phyloP scores from a whole-genome alignment of 2,113 vertebrate species.

The Sakesphorus luctuosus region DNA sequence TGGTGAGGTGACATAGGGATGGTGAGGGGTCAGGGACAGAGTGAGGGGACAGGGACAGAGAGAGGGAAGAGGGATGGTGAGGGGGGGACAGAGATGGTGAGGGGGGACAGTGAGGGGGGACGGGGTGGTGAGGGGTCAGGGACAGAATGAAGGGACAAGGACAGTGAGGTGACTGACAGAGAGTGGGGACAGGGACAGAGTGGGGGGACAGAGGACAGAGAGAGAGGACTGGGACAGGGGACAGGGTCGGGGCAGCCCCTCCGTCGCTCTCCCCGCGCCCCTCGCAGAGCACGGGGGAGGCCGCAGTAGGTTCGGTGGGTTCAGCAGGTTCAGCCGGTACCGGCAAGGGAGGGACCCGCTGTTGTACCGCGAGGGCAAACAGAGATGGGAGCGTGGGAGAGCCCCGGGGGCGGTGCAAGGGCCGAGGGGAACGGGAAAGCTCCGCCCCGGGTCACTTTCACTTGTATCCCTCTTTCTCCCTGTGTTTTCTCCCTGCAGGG shows the following conservation, averaged over 20 bases:
- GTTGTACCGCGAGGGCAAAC: rapidly evolving
- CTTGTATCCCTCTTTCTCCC: rapidly evolving
- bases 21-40: not conserved
- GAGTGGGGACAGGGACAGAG: not conserved
- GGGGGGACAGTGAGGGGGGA: too few species aligned
- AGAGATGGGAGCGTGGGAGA: not conserved
- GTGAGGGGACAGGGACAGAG: not conserved
- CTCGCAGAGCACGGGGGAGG: not conserved
- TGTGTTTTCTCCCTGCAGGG: too few species aligned
- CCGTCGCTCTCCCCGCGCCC: not conserved
- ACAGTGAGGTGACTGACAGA: not conserved
- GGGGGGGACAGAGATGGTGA: not conserved
- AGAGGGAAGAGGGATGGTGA: rapidly evolving
- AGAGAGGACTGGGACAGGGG: not conserved
- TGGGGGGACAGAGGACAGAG: not conserved
- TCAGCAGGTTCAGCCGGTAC: not conserved
- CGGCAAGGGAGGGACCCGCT: too few species aligned
- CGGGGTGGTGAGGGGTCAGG: not conserved
- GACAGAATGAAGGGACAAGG: not conserved
- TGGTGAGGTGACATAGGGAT: not conserved
- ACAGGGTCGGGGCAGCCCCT: not conserved
- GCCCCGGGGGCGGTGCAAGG: not conserved
- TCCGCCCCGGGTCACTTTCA: not conserved
- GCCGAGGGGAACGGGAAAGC: not conserved
- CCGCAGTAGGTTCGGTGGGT: not conserved